These are phyloP conservation scores for Mastigias papua DNA, from an alignment of 30 jellyfish, hydroid and myxozoan species.

Conservation along the genomic window DNA sequence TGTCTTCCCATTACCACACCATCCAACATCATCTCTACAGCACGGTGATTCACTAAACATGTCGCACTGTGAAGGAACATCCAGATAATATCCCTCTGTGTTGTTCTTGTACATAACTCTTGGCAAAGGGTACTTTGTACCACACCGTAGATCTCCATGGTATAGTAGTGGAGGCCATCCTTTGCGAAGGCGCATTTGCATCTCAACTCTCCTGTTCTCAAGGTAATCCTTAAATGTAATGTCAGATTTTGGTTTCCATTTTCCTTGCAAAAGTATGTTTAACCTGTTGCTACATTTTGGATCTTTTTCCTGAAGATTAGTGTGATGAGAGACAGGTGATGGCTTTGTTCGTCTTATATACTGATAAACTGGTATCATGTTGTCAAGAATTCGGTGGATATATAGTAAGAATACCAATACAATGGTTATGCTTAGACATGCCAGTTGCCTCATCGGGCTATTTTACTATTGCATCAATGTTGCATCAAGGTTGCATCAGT, in stretches of 20 bases:
- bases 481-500: not conserved
- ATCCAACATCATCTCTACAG: conserved; percentile 91
- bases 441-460: conserved; percentile 63
- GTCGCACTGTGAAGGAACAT: conserved; percentile 95
- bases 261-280: conserved; percentile 72
- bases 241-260: conserved; percentile 76
- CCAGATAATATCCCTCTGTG: conserved; percentile 74
- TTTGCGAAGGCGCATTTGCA: conserved; percentile 82
- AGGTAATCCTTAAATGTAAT: conserved; percentile 56
- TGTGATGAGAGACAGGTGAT: conserved; percentile 15
- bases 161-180: conserved; percentile 92
- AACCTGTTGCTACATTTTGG: conserved; percentile 53
- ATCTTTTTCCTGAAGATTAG: not conserved
- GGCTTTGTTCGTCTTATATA: conserved; percentile 29
- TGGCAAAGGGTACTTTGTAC: conserved; percentile 86
- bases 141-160: conserved; percentile 90
- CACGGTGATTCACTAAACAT: conserved; percentile 83
- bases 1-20: conserved; percentile 91
- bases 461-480: not conserved
- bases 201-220: conserved; percentile 55
- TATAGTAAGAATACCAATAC: conserved; percentile 45
- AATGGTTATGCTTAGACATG: conserved; percentile 50
- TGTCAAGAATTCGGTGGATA: conserved; percentile 61
- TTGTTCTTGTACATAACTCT: conserved; percentile 74
- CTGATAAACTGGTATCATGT: conserved; percentile 51